Conservation (phyloP, 2,888 invertebrate genomes). For the Cylindroiulus punctatus region DNA sequence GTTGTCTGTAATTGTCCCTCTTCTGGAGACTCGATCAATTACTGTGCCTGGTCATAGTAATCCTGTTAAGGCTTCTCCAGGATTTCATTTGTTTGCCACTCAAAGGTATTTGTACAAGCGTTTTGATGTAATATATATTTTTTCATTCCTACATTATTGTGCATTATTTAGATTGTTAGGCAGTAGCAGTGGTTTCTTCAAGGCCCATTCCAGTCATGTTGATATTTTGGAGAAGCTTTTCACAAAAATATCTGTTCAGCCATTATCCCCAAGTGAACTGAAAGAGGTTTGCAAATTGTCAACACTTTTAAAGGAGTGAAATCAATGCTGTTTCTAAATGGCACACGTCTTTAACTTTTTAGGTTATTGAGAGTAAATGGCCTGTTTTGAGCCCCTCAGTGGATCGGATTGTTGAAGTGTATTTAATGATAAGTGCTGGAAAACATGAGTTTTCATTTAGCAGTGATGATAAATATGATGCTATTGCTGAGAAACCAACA, state of each 20-base stretch:
- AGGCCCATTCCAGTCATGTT: slow-evolving; percentile 72
- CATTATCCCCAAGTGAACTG: slow-evolving; percentile 79
- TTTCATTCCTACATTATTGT: slow-evolving; percentile 28
- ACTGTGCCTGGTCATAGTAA: slow-evolving; percentile 91
- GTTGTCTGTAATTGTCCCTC: slow-evolving; percentile 83
- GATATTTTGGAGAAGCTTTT: slow-evolving; percentile 83
- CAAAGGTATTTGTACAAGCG: slow-evolving; percentile 69
- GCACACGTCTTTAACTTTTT: slow-evolving; percentile 48
- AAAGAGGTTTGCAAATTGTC: slow-evolving; percentile 74
- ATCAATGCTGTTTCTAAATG: neutral
- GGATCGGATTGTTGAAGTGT: slow-evolving; percentile 82
- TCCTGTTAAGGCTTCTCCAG: slow-evolving; percentile 79
- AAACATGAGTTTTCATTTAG: slow-evolving; percentile 68
- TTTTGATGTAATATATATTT: slow-evolving; percentile 52
- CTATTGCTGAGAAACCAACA: slow-evolving; percentile 60
- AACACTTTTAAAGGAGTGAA: neutral
- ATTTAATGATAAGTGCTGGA: slow-evolving; percentile 80
- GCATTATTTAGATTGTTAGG: slow-evolving; percentile 35
- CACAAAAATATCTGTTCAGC: slow-evolving; percentile 82
- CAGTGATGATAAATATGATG: slow-evolving; percentile 58
- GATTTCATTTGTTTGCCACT: slow-evolving; percentile 93
- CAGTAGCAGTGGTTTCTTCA: slow-evolving; percentile 59
- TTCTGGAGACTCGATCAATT: slow-evolving; percentile 83
- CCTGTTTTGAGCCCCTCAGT: slow-evolving; percentile 78
- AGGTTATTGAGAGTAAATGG: slow-evolving; percentile 70